Base-by-base conservation (phyloP, 2,797 vertebrate genomes). In the Rousettus madagascariensis region DNA sequence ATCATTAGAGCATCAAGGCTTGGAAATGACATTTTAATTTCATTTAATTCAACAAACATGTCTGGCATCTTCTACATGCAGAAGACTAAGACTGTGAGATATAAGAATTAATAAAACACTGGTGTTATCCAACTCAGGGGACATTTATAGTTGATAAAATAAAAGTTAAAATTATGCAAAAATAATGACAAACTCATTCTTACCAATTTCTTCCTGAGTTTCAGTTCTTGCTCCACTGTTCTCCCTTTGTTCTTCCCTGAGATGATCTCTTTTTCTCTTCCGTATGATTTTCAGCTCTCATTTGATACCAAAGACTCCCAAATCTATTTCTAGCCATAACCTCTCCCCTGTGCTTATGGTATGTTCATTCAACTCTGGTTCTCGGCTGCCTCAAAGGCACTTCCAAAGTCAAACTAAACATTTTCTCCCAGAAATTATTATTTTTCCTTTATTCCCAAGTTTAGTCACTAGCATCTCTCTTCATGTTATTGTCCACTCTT, bases 21-120 rank as follows among this genome's bases (percentile, higher is more conserved):
- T 0, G 0, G 93, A 94, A 96, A 94, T 93, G 63, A 72, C 65
- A 87, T 91, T 95, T 96, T 97, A 94, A 94, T 96, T 92, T 96
- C 17, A 71, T 80, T 96, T 96, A 96, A 96, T 95, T 93, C 79
- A 95, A 63, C 78, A 91, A 95, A 89, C 74, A 85, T 96, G 95
- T 17, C 55, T 68, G 55, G 84, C 43, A 86, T 77, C n/a, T 92
- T 96, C 57, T 72, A 26, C 28, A 24, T 43, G 61, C 49, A 93
- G 65, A 66, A 41, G 41, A 33, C 49, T 53, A 28, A 49, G 10
- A 66, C 36, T 26, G 5, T 65, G 46, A 30, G 26, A 57, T 41
- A 28, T 2, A 61, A 68, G 6, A 41, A 43, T 69, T 78, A 41
- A 78, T 66, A 28, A 83, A 87, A 66, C 49, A 65, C 15, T 46